phyloP scores from a whole-genome alignment of 1,140 invertebrate species.

The Aphis gossypii region DNA sequence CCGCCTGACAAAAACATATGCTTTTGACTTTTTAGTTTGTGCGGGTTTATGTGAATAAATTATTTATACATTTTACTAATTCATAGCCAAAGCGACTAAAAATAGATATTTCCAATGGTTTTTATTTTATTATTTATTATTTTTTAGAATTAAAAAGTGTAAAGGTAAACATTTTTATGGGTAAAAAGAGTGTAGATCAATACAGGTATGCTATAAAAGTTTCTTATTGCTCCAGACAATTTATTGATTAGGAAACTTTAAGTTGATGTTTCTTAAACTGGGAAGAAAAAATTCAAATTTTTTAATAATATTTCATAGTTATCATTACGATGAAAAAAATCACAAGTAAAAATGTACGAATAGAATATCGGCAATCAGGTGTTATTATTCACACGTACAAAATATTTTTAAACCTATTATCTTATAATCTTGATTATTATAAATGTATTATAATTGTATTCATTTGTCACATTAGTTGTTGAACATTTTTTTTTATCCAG shows the following conservation, averaged over 20 bases:
- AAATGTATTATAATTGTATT: background rate
- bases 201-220: background rate
- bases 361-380: too few species aligned
- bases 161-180: background rate
- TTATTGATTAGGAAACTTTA: background rate
- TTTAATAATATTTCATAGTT: background rate
- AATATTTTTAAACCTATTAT: background rate
- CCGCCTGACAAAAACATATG: too few species aligned
- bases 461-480: background rate
- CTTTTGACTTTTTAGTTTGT: background rate
- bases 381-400: too few species aligned
- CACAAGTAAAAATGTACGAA: too few species aligned
- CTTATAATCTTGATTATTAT: background rate
- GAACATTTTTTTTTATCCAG: background rate
- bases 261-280: background rate
- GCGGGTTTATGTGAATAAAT: background rate
- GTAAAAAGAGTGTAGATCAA: background rate
- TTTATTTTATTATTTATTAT: background rate
- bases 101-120: background rate
- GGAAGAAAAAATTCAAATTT: background rate
- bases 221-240: background rate
- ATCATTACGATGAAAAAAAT: too few species aligned
- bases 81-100: background rate
- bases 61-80: background rate
- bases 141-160: background rate